A percentile compares a stretch with the other conserved stretches of the same genome.
These are phyloP conservation scores for Temnothorax ravouxi DNA, from an alignment of 2,888 invertebrate species.

Conservation along the genomic window DNA sequence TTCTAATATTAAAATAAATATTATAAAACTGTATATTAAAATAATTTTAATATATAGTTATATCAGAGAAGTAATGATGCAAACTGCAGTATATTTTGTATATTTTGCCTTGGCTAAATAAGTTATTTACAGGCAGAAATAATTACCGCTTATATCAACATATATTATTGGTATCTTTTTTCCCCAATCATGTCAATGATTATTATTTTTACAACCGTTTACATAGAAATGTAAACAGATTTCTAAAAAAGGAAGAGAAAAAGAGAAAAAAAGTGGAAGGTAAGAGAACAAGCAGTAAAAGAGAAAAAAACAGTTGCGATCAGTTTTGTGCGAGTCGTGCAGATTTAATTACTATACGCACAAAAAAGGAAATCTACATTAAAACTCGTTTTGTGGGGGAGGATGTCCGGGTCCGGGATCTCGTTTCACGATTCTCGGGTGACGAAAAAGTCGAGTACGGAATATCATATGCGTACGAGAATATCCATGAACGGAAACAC, in stretches of 20 bases:
- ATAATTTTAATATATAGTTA: not conserved
- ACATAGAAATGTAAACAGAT: not conserved
- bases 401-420: constrained; percentile 66
- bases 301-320: constrained; percentile 59
- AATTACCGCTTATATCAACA: not conserved
- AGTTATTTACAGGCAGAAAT: not conserved
- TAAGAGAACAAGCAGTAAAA: constrained; percentile 37
- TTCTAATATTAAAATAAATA: not conserved
- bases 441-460: constrained; percentile 64
- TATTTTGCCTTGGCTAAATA: not conserved
- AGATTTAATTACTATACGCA: constrained; percentile 64
- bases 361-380: constrained; percentile 71
- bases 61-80: not conserved
- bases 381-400: constrained; percentile 42
- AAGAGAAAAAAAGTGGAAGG: constrained; percentile 40
- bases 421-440: constrained; percentile 72
- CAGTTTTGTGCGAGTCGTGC: constrained; percentile 44
- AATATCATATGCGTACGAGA: constrained; percentile 77
- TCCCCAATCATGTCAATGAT: constrained; percentile 3
- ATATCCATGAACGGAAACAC: constrained; percentile 79
- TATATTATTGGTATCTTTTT: not conserved
- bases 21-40: not conserved
- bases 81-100: not conserved
- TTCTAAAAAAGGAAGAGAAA: constrained; percentile 39
- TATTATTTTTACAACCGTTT: not conserved